Evolutionary conservation across 1,140 invertebrate species (phyloP), one percentile per base, ranked within the genome.

Genomic region (Tetramorium simillimum): DNA sequence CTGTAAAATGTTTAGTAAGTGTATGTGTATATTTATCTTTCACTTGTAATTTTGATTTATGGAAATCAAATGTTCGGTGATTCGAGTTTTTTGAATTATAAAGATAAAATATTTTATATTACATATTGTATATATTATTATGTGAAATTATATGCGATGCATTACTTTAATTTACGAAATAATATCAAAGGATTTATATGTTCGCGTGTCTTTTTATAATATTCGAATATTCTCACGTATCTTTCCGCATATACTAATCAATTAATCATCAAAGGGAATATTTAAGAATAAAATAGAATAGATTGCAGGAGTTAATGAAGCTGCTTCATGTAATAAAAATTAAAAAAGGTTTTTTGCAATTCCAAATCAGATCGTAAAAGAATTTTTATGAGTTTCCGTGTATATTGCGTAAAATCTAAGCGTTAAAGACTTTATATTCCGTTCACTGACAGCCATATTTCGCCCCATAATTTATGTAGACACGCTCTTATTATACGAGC

Each of bases 401-500:
- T 76, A 60, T 12, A 21, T 24, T 43, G 4, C 7, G 62, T 12
- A 70, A 70, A 82, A 72, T 43, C 18, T 28, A 46, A 33, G 12
- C 49, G 10, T 49, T 12, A 21, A 82, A 72, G 67, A 82, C 58
- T 72, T 65, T 49, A 37, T 28, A 18, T 21, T 46, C 28, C 33
- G 1, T 33, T 6, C 9, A 16, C 21, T 40, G 49, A 70, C 37
- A 67, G 6, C 62, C 43, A n/a, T 37, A 16, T 78, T 33, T 49
- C n/a, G 24, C 18, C 14, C n/a, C 14, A 7, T 67, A 65, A 51
- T 67, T 80, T 65, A 33, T 28, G 14, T 37, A 78, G 43, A 65
- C 28, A 78, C 60, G 46, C 62, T 53, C 46, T 69, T 53, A 40
- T 80, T 53, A 53, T 80, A 33, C 46, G 37, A 28, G 16, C 33